Evolutionary conservation across 2,113 vertebrate species (phyloP), one percentile per base, ranked within the genome.

Genomic region (Sciurus niger): DNA sequence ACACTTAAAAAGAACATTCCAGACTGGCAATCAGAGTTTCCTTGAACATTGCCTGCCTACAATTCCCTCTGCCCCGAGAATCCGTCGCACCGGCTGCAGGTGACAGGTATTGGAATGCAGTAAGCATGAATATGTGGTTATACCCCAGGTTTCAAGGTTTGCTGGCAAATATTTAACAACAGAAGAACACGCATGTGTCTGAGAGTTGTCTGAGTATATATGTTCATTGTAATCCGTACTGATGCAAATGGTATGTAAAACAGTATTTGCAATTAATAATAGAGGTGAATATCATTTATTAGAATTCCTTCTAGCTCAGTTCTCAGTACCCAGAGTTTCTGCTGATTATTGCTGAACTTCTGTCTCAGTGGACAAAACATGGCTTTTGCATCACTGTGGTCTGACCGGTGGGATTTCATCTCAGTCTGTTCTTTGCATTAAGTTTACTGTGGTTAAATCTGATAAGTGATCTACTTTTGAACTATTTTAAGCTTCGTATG

Each of bases 21-120:
- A 28, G 37, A 32, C 43, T 60, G 77, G 48, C 8, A 10, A 25
- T 40, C 7, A 9, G 46, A 92, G 34, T 48, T 16, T 28, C 40
- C 25, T 53, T 51, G 22, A 12, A 12, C 0, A 37, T 1, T 11
- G 22, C 12, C n/a, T n/a, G 1, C n/a, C 67, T 67, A 2, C 2
- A 6, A 8, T 37, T 87, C 32, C 6, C 3, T 43, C 32, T n/a
- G 20, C 17, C 0, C 30, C 63, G 20, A 4, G 9, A 72, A 51
- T 48, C 67, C 14, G 12, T 11, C n/a, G 25, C 22, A 58, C 37
- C 32, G 24, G 43, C 63, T 24, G 7, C 48, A 76, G 22, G 14
- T 25, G 40, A 63, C 43, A 63, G 43, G 25, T 18, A 40, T 43
- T 20, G 20, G 58, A 60, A 55, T 53, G 63, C 58, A 68, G 78